phyloP scores from a whole-genome alignment of 2,888 invertebrate genomes.

The Lissocephala sabroskyi region DNA sequence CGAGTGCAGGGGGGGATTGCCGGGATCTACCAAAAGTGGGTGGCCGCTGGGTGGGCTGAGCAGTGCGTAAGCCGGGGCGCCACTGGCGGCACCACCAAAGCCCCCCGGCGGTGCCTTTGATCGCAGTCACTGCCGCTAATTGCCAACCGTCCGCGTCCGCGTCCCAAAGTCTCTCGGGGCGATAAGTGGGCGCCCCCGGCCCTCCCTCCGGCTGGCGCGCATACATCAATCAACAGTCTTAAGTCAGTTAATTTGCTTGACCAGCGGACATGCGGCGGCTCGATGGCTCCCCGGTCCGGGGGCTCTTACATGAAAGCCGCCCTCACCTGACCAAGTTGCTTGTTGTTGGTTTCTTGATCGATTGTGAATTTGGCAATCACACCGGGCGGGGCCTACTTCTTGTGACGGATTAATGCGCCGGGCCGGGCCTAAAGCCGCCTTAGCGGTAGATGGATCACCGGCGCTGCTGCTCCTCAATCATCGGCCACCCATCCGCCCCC shows the following conservation, averaged over 20 bases:
- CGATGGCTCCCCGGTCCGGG: no score
- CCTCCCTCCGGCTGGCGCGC: neutral
- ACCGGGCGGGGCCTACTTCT: slow-evolving; percentile 10
- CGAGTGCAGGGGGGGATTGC: neutral
- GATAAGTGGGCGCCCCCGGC: slow-evolving; percentile 32
- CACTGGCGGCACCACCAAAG: slow-evolving; percentile 11
- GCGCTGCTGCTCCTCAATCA: slow-evolving; percentile 43
- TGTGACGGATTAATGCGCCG: slow-evolving; percentile 69
- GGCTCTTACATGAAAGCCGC: neutral
- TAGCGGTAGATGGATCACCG: slow-evolving; percentile 58
- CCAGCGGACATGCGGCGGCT: slow-evolving; percentile 20
- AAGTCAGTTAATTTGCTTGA: slow-evolving; percentile 51
- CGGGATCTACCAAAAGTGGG: no score
- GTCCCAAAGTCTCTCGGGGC: slow-evolving; percentile 21
- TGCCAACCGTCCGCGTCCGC: slow-evolving; percentile 45
- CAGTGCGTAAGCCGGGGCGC: slow-evolving; percentile 43
- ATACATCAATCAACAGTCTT: slow-evolving; percentile 57
- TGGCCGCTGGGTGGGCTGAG: neutral
- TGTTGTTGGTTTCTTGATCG: slow-evolving; percentile 46
- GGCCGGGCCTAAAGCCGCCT: slow-evolving; percentile 61
- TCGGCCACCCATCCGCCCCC: slow-evolving; percentile 15
- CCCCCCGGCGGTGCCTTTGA: slow-evolving; percentile 38
- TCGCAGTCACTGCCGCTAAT: slow-evolving; percentile 31
- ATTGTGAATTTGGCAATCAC: slow-evolving; percentile 60
- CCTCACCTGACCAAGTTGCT: slow-evolving; percentile 27